A percentile compares a stretch with the other conserved stretches of the same genome.
Conservation (phyloP, 2,888 invertebrate genomes). For the Ferdinandea cuprea region DNA sequence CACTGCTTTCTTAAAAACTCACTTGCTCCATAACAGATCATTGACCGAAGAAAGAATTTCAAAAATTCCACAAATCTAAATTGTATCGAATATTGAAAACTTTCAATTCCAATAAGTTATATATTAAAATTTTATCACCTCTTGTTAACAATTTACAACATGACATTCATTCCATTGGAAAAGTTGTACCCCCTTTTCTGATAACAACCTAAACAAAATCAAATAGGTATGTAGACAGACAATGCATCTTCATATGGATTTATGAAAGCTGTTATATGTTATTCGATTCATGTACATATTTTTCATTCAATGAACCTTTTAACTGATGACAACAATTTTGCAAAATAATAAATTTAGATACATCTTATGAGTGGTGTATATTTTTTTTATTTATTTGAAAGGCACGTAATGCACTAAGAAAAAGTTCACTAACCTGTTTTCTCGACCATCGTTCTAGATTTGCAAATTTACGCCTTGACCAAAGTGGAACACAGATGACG, state of each 20-base stretch:
- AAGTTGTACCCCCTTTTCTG: constrained; percentile 20
- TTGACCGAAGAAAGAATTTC: not conserved
- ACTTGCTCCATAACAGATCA: not conserved
- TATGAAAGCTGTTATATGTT: constrained; percentile 36
- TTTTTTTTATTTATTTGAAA: constrained; percentile 34
- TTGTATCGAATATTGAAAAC: not conserved
- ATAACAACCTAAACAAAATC: constrained; percentile 20
- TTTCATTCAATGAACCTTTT: constrained; percentile 9
- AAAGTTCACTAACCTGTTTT: constrained; percentile 72
- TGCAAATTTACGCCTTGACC: constrained; percentile 51
- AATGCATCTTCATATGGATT: constrained; percentile 19
- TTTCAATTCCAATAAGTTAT: not conserved
- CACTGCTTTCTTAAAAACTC: too few species aligned
- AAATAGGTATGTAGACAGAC: not conserved
- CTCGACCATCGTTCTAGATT: constrained; percentile 67
- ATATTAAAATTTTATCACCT: constrained; percentile 29
- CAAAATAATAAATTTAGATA: not conserved
- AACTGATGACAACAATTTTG: not conserved
- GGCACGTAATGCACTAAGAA: constrained; percentile 39
- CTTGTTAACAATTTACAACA: constrained; percentile 35
- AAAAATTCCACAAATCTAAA: not conserved
- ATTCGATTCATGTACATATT: not conserved
- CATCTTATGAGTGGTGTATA: not conserved
- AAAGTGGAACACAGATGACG: constrained; percentile 44
- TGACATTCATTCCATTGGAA: constrained; percentile 24